Conservation (phyloP, 1,140 invertebrate genomes). For the Philopotamus ludificatus region DNA sequence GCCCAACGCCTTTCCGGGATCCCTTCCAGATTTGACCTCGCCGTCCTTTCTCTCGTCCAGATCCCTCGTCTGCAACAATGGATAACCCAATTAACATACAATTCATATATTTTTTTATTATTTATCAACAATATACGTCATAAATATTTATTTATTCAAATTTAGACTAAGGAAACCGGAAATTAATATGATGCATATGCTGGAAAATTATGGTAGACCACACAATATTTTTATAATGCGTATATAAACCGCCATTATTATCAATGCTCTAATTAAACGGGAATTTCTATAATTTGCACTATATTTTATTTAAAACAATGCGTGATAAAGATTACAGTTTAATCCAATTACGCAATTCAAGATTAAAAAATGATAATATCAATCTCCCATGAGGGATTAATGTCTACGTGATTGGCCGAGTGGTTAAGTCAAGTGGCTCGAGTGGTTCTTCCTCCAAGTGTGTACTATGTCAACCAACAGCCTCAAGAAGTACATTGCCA, state of each 20-base stretch:
- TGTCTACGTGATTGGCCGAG: no score
- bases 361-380: no score
- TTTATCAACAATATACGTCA: not conserved
- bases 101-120: not conserved
- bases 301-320: no score
- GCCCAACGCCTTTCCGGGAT: not conserved
- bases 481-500: no score
- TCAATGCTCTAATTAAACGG: not conserved
- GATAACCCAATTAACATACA: slow-evolving; percentile 16
- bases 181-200: not conserved
- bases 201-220: not conserved
- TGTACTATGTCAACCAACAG: no score
- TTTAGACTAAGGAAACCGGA: not conserved
- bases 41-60: slow-evolving; percentile 11
- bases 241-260: not conserved
- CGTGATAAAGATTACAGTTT: no score
- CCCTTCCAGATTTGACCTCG: slow-evolving; percentile 11
- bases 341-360: no score
- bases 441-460: no score
- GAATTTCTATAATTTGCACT: not conserved
- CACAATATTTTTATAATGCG: not conserved
- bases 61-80: slow-evolving; percentile 27
- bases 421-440: no score
- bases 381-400: no score
- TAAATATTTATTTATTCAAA: not conserved